Conservation (phyloP, 1,140 invertebrate species). For the Ceratina australensis region DNA sequence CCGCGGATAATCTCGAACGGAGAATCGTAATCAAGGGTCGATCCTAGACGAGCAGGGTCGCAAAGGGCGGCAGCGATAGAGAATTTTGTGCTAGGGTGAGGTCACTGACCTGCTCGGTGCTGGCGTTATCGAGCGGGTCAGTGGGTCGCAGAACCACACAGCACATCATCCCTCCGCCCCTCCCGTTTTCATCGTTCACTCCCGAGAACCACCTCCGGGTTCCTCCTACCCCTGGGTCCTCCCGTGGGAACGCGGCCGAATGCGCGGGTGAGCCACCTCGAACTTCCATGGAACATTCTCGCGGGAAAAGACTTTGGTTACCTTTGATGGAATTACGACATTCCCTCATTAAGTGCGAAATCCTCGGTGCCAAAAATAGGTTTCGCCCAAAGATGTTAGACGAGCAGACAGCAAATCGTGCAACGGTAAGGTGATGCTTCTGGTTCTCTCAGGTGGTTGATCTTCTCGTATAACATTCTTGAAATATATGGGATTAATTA, state of each 20-base stretch:
- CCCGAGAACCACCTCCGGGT: conserved; percentile 20
- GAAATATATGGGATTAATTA: too few species aligned
- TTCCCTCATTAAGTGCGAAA: too few species aligned
- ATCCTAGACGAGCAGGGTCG: conserved; percentile 27
- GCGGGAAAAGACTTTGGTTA: not conserved
- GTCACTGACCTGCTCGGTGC: conserved; percentile 75
- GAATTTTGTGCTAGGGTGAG: conserved; percentile 73
- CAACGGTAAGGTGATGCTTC: too few species aligned
- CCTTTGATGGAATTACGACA: not conserved
- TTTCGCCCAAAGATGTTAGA: too few species aligned
- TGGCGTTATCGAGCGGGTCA: conserved; percentile 80
- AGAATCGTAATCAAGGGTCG: conserved; percentile 24
- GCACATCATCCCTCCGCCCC: conserved; percentile 60
- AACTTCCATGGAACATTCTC: conserved; percentile 27
- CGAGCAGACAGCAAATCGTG: too few species aligned
- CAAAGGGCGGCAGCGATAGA: conserved; percentile 30
- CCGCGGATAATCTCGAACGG: conserved; percentile 23
- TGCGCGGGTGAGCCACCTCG: conserved; percentile 4
- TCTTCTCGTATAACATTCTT: too few species aligned
- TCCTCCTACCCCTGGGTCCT: conserved; percentile 42
- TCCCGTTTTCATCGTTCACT: not conserved
- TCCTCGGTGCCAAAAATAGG: too few species aligned
- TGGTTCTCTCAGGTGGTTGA: too few species aligned
- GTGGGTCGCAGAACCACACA: conserved; percentile 76
- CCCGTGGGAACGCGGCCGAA: conserved; percentile 50